Base-by-base conservation (phyloP, 2,113 vertebrate species). In the Ophiodon elongatus region DNA sequence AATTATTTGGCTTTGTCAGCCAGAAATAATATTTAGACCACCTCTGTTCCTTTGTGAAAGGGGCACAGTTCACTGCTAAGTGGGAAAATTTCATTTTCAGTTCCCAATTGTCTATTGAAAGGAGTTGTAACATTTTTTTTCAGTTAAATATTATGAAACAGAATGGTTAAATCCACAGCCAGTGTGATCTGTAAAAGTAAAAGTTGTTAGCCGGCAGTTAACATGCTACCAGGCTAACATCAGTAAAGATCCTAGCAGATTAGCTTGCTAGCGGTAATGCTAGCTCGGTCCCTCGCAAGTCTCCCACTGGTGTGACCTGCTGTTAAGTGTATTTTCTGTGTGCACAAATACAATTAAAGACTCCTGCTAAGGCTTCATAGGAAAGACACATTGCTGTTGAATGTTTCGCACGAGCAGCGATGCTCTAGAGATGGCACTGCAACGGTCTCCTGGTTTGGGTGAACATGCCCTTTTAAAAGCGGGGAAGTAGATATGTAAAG, bases 81-180 rank as follows among this genome's bases (percentile, higher is more conserved):
- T 15, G 52, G 23, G 17, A 6, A 33, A 4, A 31, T 2, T 6
- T 21, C 0, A 21, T 69, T n/a, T 35, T 21, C 6, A 52, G 21
- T 70, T 4, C 54, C n/a, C 19, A 35, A 4, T 52, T 70, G 6
- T 21, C 19, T 50, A 23, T 2, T 13, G 43, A 50, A 52, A 52
- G 0, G 0, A 14, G n/a, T 8, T 50, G 29, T 9, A 23, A n/a
- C 2, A 1, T n/a, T n/a, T 11, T 10, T 21, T 23, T 31, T 2
- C 11, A 15, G 45, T 23, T 37, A 25, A 54, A 54, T 15, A n/a
- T 56, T 25, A 14, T 50, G 21, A 25, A 17, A n/a, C 2, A n/a
- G 4, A 1, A 37, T 17, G 23, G 21, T 23, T 45, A 6, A 45
- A 45, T 11, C 25, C 27, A 3, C 17, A 62, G 31, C 31, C 17